phyloP scores from a whole-genome alignment of 2,888 invertebrate genomes.

The Rosalia funebris region DNA sequence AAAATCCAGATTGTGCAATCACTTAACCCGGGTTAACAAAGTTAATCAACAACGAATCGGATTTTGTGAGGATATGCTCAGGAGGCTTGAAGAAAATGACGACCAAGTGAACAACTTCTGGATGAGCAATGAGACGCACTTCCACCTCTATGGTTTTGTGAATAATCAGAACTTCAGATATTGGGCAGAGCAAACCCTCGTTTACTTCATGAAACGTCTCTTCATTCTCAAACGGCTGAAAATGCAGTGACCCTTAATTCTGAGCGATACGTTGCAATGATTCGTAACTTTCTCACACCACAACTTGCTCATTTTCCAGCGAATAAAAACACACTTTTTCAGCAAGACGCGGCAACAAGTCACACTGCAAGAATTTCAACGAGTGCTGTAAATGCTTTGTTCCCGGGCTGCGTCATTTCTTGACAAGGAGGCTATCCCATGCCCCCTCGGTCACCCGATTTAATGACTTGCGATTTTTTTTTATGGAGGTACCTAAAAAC shows the following conservation, averaged over 20 bases:
- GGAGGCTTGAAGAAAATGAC: too few relatives aligned
- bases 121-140: too few relatives aligned
- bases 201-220: conserved; percentile 31
- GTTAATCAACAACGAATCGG: too few relatives aligned
- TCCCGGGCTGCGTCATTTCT: conserved; percentile 21
- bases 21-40: not conserved
- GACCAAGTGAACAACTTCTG: not conserved
- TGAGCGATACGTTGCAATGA: too few relatives aligned
- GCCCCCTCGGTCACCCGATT: conserved; percentile 14
- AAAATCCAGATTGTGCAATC: too few relatives aligned
- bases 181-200: conserved; percentile 29
- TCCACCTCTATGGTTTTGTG: conserved; percentile 30
- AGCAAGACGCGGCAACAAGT: too few relatives aligned
- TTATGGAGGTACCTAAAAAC: conserved; percentile 27
- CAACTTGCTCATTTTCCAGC: too few relatives aligned
- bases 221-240: conserved; percentile 30
- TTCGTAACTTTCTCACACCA: too few relatives aligned
- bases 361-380: too few relatives aligned
- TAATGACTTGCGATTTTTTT: conserved; percentile 12
- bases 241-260: not conserved
- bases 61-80: too few relatives aligned
- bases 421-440: conserved; percentile 12
- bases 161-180: conserved; percentile 33
- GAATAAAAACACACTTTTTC: too few relatives aligned
- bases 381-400: conserved; percentile 26